phyloP scores from a whole-genome alignment of 2,797 vertebrate species.

The Sebastolobus altivelis region DNA sequence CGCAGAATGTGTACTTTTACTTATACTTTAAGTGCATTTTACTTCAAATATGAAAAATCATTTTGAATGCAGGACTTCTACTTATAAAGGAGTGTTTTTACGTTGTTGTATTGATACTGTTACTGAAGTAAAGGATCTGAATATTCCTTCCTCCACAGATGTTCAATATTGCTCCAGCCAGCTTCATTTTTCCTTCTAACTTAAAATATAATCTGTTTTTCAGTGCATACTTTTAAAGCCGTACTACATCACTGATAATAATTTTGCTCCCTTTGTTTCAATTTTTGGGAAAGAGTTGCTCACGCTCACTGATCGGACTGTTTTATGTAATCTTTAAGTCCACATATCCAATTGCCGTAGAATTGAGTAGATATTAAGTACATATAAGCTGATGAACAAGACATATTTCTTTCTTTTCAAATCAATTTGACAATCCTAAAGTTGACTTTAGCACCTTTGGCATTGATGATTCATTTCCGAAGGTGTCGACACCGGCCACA shows the following conservation, averaged over 20 bases:
- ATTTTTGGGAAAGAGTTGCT: background rate
- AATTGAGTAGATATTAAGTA: background rate
- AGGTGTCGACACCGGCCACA: slow-evolving; percentile 52
- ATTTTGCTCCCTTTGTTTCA: background rate
- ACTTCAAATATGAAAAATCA: background rate
- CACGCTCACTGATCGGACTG: background rate
- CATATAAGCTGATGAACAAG: background rate
- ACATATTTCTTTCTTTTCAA: slow-evolving; percentile 2
- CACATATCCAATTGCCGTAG: background rate
- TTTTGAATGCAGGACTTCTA: background rate
- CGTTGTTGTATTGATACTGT: background rate
- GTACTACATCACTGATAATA: background rate
- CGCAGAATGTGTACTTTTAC: background rate
- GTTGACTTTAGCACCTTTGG: background rate
- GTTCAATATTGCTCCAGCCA: background rate
- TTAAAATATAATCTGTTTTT: background rate
- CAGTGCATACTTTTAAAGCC: background rate
- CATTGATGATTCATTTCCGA: slow-evolving; percentile 60
- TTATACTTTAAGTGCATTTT: background rate
- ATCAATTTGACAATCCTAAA: slow-evolving; percentile 12
- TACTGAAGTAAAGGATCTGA: background rate
- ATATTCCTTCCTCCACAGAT: background rate
- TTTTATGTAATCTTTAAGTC: background rate
- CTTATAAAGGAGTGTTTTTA: background rate
- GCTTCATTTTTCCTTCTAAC: background rate